Percentiles rank a stretch among this genome's conserved stretches.
Evolutionary conservation across 2,113 vertebrate species (phyloP).

Genomic region (Leptocoma aspasia): DNA sequence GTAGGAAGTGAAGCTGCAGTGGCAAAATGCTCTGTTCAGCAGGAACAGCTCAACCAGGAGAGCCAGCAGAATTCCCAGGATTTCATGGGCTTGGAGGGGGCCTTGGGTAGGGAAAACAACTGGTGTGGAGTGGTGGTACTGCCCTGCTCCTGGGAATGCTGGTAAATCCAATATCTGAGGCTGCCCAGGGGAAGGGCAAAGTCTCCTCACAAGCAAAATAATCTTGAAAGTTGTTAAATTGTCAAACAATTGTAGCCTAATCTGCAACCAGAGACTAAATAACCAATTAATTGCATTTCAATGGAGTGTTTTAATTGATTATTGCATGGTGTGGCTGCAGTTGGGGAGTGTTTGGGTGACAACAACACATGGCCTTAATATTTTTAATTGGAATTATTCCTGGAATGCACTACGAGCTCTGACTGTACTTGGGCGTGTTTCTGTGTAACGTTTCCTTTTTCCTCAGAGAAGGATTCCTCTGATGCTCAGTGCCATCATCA

Average conservation of each 20-base stretch:
- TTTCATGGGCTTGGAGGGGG: not conserved
- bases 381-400: constrained; percentile 28
- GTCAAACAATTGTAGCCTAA: not conserved
- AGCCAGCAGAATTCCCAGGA: not conserved
- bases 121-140: not conserved
- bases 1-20: not conserved
- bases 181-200: not conserved
- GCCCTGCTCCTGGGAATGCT: not conserved
- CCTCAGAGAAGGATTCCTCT: not conserved
- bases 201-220: not conserved
- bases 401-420: not conserved
- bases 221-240: not conserved
- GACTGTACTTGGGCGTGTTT: not conserved
- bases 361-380: not conserved
- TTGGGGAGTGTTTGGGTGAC: not conserved
- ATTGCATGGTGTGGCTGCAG: not conserved
- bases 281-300: constrained; percentile 15
- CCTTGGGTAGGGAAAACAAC: not conserved
- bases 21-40: not conserved
- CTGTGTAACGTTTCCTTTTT: not conserved
- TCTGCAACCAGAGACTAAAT: not conserved
- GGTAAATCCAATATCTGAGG: not conserved
- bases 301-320: constrained; percentile 8
- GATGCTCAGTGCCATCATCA: not conserved
- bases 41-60: rapidly evolving